phyloP scores from a whole-genome alignment of 2,797 vertebrate genomes.

The Lacerta bilineata region DNA sequence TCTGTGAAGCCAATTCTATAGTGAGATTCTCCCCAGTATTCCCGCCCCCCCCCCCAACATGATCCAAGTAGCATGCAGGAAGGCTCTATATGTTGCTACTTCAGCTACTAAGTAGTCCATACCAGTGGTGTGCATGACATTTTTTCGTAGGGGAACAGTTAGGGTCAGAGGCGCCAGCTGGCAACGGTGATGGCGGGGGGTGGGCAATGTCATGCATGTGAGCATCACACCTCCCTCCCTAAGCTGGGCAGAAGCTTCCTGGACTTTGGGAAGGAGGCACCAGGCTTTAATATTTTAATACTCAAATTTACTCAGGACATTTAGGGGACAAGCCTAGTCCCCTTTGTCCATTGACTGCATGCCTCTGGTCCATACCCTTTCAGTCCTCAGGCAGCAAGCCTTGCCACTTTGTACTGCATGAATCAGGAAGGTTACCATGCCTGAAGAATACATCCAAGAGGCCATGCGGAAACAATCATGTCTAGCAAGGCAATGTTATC shows the following conservation, averaged over 20 bases:
- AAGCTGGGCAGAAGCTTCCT: no score
- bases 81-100: constrained; percentile 23
- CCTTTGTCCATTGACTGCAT: no score
- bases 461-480: background rate
- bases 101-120: background rate
- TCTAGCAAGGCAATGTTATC: background rate
- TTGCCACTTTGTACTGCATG: background rate
- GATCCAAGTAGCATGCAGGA: constrained; percentile 29
- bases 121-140: background rate
- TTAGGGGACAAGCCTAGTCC: no score
- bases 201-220: no score
- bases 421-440: background rate
- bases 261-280: no score
- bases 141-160: no score
- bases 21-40: no score
- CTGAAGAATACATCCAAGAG: background rate
- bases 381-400: constrained; percentile 10
- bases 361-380: background rate
- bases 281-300: no score
- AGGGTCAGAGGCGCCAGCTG: no score
- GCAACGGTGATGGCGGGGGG: no score
- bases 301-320: no score
- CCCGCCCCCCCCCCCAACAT: background rate
- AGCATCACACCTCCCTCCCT: no score
- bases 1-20: background rate